Base-by-base conservation (phyloP, 92 coral and sea anemone genomes). In the Siderastrea radians region DNA sequence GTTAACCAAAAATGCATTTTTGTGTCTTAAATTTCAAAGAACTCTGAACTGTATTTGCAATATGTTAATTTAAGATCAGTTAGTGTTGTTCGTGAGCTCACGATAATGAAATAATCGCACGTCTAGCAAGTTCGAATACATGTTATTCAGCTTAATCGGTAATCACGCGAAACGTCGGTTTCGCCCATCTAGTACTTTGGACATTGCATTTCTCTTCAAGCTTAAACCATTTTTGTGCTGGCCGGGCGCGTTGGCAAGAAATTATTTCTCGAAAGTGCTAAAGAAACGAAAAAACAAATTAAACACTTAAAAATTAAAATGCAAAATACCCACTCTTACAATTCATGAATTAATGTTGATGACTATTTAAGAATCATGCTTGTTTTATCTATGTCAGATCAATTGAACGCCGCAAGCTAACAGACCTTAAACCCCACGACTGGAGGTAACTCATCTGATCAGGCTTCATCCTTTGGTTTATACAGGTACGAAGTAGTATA, bases 311-410 rank as follows among this genome's bases (percentile, higher is more conserved):
- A 43, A 67, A 4, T 76, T 4, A 55, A 44, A 76, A 76, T 43
- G 45, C 16, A 7, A 16, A 12, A 58, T 38, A 46, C 13, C 11
- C 80, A 14, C 13, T 48, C 80, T 57, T 38, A 16, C 11, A 55
- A 55, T 58, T 58, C 1, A 48, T 76, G 80, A 55, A 75, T 75
- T 55, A 55, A 54, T 76, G 7, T 7, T 67, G 7, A 61, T 58
- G 43, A 19, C 10, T 51, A 52, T 16, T 72, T 7, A 51, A 9
- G 13, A 17, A 13, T 50, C n/a, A 17, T 1, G 47, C 46, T 15
- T 76, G 80, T 43, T 57, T 55, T 76, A 44, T 74, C 62, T 74
- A 4, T 43, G 46, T 3, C 63, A 76, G 68, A 58, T 45, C 57
- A 58, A n/a, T 16, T 38, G 9, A 45, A 44, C 65, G 48, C 14